A percentile compares a stretch with the other conserved stretches of the same genome.
These are phyloP conservation scores for Lasioglossum pauxillum DNA, from an alignment of 2,888 invertebrate genomes.

Conservation along the genomic window DNA sequence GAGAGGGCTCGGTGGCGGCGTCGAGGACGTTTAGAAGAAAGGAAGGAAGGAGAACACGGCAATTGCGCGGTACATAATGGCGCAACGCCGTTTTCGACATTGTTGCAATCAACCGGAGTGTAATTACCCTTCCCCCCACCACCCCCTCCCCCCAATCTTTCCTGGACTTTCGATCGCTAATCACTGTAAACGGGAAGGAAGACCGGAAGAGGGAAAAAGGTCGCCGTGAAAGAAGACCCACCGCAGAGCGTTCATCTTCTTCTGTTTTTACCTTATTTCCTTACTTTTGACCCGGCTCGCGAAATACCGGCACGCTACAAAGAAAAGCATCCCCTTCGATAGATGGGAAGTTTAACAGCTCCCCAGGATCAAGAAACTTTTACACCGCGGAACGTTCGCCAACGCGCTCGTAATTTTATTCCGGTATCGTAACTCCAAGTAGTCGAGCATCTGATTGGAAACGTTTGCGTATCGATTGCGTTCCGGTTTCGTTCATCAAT, in stretches of 20 bases:
- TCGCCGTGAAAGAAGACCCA: not conserved
- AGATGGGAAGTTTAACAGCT: conserved; percentile 14
- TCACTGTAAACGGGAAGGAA: conserved; percentile 41
- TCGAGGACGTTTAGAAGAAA: conserved; percentile 14
- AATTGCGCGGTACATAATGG: conserved; percentile 59
- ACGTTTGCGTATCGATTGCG: not conserved
- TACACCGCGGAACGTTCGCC: not conserved
- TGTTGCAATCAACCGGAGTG: conserved; percentile 62
- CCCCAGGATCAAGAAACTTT: conserved; percentile 24
- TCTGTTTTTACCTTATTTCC: conserved; percentile 21
- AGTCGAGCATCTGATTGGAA: not conserved
- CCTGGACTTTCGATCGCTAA: conserved; percentile 61
- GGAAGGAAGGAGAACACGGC: conserved; percentile 22
- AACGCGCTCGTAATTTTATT: conserved; percentile 33
- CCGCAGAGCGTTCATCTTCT: conserved; percentile 12
- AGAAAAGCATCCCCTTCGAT: conserved; percentile 13
- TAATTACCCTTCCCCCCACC: conserved; percentile 61
- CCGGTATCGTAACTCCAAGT: conserved; percentile 2
- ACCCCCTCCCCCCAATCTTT: conserved; percentile 35
- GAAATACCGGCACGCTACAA: conserved; percentile 27
- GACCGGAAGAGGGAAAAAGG: not conserved
- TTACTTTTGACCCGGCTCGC: conserved; percentile 28
- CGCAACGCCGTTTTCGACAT: conserved; percentile 52
- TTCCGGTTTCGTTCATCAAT: not conserved
- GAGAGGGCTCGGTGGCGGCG: conserved; percentile 26